These are phyloP conservation scores for Rhinatrema bivittatum DNA, from an alignment of 2,797 vertebrate species.

Conservation along the genomic window DNA sequence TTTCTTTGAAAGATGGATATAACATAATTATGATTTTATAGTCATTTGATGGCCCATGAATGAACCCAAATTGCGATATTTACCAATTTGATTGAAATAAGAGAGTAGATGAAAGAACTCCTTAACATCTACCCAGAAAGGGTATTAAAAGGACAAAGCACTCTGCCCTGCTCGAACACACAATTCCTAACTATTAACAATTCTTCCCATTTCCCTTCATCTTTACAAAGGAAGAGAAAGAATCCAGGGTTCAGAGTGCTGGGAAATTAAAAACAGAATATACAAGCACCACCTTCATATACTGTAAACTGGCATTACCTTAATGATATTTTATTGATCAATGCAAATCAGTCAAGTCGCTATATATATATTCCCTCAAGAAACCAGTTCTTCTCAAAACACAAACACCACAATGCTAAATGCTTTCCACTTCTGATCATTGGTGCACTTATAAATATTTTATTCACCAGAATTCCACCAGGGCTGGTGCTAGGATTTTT, in stretches of 20 bases:
- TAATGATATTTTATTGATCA: constrained; percentile 23
- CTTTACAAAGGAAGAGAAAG: accelerated
- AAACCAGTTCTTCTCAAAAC: constrained; percentile 14
- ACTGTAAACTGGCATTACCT: constrained; percentile 2
- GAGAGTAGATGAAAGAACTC: too few relatives aligned
- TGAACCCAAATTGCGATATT: too few relatives aligned
- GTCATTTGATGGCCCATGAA: too few relatives aligned
- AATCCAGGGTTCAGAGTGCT: neutral
- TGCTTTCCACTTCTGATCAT: constrained; percentile 35
- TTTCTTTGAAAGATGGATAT: too few relatives aligned
- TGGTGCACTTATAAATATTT: constrained; percentile 27
- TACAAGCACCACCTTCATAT: neutral
- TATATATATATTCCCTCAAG: constrained; percentile 6
- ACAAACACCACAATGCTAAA: constrained; percentile 24
- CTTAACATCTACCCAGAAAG: too few relatives aligned
- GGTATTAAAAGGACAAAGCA: too few relatives aligned
- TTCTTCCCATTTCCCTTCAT: too few relatives aligned
- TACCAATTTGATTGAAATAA: too few relatives aligned
- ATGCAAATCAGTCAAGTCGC: constrained; percentile 14
- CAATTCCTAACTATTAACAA: too few relatives aligned
- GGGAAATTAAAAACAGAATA: accelerated
- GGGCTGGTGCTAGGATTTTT: too few relatives aligned
- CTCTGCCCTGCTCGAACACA: too few relatives aligned
- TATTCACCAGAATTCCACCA: constrained; percentile 27
- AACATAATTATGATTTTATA: too few relatives aligned